These are phyloP conservation scores for Mesodorylaimus sp. DNA, from an alignment of 2,888 invertebrate species.

Conservation along the genomic window DNA sequence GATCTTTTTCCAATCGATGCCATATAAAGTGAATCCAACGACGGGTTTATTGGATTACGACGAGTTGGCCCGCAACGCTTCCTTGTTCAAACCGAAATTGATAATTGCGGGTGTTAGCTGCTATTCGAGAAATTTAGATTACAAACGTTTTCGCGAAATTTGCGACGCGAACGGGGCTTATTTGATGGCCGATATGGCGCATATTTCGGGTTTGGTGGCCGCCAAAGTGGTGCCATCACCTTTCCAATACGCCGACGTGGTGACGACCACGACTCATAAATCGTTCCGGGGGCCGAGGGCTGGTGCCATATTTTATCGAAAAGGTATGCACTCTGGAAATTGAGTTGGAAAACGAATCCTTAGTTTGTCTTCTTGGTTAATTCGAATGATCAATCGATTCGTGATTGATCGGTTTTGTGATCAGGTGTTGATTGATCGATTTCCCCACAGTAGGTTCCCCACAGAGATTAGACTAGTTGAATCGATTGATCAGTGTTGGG, in stretches of 20 bases:
- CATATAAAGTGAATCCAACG: conserved; percentile 60
- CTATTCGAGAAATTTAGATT: conserved; percentile 78
- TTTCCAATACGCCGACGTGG: conserved; percentile 73
- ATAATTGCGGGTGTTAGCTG: conserved; percentile 83
- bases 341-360: too few species aligned
- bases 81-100: conserved; percentile 68
- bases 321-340: conserved; percentile 46
- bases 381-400: too few species aligned
- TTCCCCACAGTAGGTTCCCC: too few species aligned
- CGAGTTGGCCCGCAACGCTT: conserved; percentile 56
- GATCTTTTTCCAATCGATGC: conserved; percentile 93
- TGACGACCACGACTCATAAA: conserved; percentile 85
- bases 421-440: not conserved
- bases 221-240: conserved; percentile 71
- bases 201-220: conserved; percentile 72
- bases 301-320: conserved; percentile 67
- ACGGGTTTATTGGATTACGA: conserved; percentile 86
- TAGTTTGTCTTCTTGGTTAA: too few species aligned
- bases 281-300: conserved; percentile 61
- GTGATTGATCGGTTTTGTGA: not conserved
- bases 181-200: conserved; percentile 85
- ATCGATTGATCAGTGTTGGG: too few species aligned
- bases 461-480: too few species aligned
- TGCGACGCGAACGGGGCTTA: conserved; percentile 61
- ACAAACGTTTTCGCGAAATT: conserved; percentile 59